Percentiles rank a stretch among this genome's conserved stretches.
Evolutionary conservation across 1,140 invertebrate species (phyloP).

Genomic region (Bathynomus jamesi): DNA sequence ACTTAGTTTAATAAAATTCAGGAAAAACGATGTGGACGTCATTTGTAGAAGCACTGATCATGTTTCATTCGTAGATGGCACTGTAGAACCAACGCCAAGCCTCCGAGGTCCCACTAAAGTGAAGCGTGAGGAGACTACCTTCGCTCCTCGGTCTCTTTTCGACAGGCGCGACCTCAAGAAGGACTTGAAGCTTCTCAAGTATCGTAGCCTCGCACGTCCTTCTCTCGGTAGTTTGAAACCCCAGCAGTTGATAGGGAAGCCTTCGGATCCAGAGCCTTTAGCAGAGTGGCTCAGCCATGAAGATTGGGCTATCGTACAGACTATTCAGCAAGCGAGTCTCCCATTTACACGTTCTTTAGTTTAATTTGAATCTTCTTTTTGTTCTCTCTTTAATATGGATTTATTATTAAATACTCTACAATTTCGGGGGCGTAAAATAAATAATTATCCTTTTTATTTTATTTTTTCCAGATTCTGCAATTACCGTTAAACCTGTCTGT

Average conservation of each 20-base stretch:
- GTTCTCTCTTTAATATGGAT: no score
- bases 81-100: not conserved
- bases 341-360: no score
- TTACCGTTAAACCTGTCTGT: constrained; percentile 69
- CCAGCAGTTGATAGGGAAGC: constrained; percentile 45
- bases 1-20: no score
- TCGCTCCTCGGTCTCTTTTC: constrained; percentile 13
- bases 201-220: constrained; percentile 32
- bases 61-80: not conserved
- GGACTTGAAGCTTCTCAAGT: constrained; percentile 66
- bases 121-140: constrained; percentile 5
- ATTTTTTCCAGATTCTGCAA: constrained; percentile 71
- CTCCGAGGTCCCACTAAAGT: constrained; percentile 16
- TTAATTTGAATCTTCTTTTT: no score
- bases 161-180: constrained; percentile 52
- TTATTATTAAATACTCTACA: no score
- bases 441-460: no score
- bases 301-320: constrained; percentile 71
- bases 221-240: constrained; percentile 47
- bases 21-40: no score
- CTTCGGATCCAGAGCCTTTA: constrained; percentile 50
- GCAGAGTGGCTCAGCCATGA: constrained; percentile 84
- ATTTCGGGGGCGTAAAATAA: no score
- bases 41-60: no score
- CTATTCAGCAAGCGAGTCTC: constrained; percentile 60